Conservation (phyloP, 2,888 invertebrate species). For the Leucophora obtusa region DNA sequence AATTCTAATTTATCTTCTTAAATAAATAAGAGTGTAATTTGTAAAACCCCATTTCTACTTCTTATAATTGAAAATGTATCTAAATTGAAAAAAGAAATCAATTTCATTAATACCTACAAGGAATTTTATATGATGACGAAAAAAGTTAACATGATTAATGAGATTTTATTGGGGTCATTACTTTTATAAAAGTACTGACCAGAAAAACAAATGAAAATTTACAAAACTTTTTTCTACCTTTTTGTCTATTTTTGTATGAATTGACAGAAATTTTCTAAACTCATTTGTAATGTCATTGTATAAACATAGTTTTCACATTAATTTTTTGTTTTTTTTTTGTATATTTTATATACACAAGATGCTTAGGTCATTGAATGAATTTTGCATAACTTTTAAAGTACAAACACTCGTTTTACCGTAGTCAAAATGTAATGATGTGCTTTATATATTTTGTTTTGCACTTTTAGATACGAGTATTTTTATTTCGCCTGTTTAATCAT, state of each 20-base stretch:
- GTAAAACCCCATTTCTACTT: no score
- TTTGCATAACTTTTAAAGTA: no score
- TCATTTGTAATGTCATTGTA: conserved; percentile 56
- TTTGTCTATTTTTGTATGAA: conserved; percentile 23
- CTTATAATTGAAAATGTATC: conserved; percentile 34
- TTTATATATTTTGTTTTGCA: conserved; percentile 8
- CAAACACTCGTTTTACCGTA: conserved; percentile 13
- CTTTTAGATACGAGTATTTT: conserved; percentile 21
- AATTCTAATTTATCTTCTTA: no score
- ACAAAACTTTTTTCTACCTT: conserved; percentile 15
- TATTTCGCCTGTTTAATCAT: conserved; percentile 8
- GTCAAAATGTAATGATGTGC: conserved; percentile 26
- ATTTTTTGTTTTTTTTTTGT: conserved; percentile 32
- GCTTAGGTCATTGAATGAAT: conserved; percentile 37
- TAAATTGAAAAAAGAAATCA: conserved; percentile 26
- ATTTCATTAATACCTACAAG: conserved; percentile 23
- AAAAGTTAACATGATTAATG: conserved; percentile 58
- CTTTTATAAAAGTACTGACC: conserved; percentile 44
- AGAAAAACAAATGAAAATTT: conserved; percentile 38
- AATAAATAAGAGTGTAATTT: no score
- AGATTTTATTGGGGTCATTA: conserved; percentile 45
- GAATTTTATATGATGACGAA: conserved; percentile 39
- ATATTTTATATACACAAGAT: conserved; percentile 8
- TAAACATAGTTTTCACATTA: conserved; percentile 58
- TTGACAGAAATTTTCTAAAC: conserved; percentile 46